These are phyloP conservation scores for Percopsis transmontana DNA, from an alignment of 2,113 vertebrate genomes.

Conservation along the genomic window DNA sequence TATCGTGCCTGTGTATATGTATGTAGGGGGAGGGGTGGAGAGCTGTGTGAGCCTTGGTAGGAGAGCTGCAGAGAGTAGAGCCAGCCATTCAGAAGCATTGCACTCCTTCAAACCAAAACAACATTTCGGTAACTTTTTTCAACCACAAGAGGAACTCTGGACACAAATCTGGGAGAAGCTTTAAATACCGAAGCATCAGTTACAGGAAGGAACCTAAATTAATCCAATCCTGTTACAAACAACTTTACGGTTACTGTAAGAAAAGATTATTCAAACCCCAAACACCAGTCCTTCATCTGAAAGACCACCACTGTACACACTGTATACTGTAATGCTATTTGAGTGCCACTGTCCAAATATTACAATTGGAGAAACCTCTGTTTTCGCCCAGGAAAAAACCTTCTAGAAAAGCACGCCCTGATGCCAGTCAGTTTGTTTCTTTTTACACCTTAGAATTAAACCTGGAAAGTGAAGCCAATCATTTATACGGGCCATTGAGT, in stretches of 20 bases:
- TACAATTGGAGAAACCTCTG: conserved; percentile 25
- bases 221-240: too few relatives aligned
- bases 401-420: conserved; percentile 34
- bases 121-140: too few relatives aligned
- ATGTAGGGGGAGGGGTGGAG: too few relatives aligned
- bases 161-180: too few relatives aligned
- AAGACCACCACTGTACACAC: neutral
- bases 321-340: neutral
- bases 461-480: conserved; percentile 41
- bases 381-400: conserved; percentile 21
- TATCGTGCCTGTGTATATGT: too few relatives aligned
- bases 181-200: too few relatives aligned
- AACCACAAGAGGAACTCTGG: too few relatives aligned
- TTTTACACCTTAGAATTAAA: conserved; percentile 44
- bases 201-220: too few relatives aligned
- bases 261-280: neutral
- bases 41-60: too few relatives aligned
- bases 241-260: neutral
- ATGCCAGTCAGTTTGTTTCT: conserved; percentile 26
- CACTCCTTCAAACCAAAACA: too few relatives aligned
- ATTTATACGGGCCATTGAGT: conserved; percentile 41
- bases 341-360: conserved; percentile 25
- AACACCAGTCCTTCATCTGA: conserved; percentile 16
- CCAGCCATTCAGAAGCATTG: too few relatives aligned
- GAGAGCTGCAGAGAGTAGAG: too few relatives aligned